Evolutionary conservation across 2,113 vertebrate genomes (phyloP).

Genomic region (Amphilophus citrinellus): DNA sequence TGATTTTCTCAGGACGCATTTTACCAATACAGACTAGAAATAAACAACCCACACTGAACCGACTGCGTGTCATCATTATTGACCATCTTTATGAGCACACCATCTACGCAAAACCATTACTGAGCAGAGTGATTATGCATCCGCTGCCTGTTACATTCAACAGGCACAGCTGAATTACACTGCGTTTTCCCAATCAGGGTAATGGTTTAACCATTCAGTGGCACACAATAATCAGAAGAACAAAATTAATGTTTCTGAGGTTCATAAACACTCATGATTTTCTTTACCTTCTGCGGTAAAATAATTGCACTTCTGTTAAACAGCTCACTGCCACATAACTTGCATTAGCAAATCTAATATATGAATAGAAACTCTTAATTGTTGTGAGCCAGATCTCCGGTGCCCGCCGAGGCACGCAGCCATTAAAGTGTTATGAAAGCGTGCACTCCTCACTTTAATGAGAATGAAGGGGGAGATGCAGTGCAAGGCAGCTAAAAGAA

Average conservation of each 20-base stretch:
- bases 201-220: constrained; percentile 28
- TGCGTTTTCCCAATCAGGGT: constrained; percentile 8
- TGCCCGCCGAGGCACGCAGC: background rate
- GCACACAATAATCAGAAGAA: constrained; percentile 1
- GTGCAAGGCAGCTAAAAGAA: constrained; percentile 16
- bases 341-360: constrained; percentile 15
- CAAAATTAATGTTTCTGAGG: background rate
- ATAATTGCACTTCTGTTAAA: background rate
- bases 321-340: background rate
- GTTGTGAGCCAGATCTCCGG: constrained; percentile 33
- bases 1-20: constrained; percentile 30
- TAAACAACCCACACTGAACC: constrained; percentile 14
- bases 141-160: constrained; percentile 26
- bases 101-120: constrained; percentile 27
- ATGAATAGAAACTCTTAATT: constrained; percentile 49
- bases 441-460: constrained; percentile 55
- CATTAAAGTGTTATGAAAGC: constrained; percentile 67
- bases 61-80: constrained; percentile 37
- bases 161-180: constrained; percentile 5
- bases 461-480: constrained; percentile 27
- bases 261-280: background rate
- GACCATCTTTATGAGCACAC: constrained; percentile 31
- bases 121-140: constrained; percentile 28
- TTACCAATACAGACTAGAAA: constrained; percentile 10
- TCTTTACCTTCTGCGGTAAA: background rate